Evolutionary conservation across 2,888 invertebrate species (phyloP), one percentile per base, ranked within the genome.

Genomic region (Punctoribates punctum): DNA sequence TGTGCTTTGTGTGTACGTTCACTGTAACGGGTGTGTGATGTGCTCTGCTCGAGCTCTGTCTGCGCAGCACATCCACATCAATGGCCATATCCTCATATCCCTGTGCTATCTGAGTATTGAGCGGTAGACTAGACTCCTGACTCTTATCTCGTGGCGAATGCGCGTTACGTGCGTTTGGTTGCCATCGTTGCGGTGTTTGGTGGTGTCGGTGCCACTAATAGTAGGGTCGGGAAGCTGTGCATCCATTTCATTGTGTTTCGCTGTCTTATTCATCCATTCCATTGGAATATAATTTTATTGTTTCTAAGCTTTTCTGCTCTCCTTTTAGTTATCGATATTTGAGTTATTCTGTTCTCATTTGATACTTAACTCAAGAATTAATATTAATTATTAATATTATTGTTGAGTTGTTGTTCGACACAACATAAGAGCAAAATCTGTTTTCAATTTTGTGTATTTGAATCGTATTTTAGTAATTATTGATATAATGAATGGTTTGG

Each of bases 161-260:
- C 70, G 70, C 46, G 70, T 70, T 70, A 70, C 70, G 70, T 70
- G 70, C 46, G 62, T 38, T 42, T 23, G 42, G 70, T 70, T 70
- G 70, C 70, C 70, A 70, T 70, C 70, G 70, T 70, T 70, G 17
- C 70, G 38, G 38, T n/a, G 17, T 70, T 65, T 46, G 42, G 34
- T 34, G 46, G 70, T 70, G 46, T 42, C 38, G 34, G 46, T 38
- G 20, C 38, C 46, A 70, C 38, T 38, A 70, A 38, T 70, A 38
- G 70, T 70, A 42, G 46, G 70, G 70, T 70, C 46, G 70, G 70
- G 70, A 70, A 70, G 70, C 70, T 70, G 70, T 70, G 70, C 42
- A 70, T 70, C 70, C 70, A 70, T 70, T 70, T 70, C 42, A 70
- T 70, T 70, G 70, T 70, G 70, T 70, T 70, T 70, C 46, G 38